Evolutionary conservation across 2,888 invertebrate species (phyloP), one percentile per base, ranked within the genome.

Genomic region (Megastigmus dorsalis): DNA sequence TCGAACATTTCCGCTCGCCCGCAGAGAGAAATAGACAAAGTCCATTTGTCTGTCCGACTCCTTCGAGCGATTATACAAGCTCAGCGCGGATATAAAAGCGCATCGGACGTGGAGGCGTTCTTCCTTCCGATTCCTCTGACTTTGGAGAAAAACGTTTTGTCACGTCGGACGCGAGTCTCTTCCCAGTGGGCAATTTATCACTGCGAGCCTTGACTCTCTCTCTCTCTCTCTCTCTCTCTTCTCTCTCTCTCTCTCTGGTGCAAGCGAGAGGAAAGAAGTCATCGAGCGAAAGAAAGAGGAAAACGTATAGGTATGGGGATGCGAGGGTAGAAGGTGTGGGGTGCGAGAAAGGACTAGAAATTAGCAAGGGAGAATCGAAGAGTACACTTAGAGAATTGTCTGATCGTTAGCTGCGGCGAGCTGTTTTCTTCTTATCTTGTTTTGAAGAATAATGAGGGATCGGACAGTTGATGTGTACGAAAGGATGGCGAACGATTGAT

Each of bases 111-210:
- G 20, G 38, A 57, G n/a, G n/a, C n/a, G 57, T 20, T 30, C 33
- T 57, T 38, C n/a, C n/a, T 23, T 23, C 13, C 2, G 57, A 57
- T 38, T 36, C 33, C 41, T 20, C 18, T 20, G 52, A 30, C 4
- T 7, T 18, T 9, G 15, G 28, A 13, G 74, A 69, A 74, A 74
- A 74, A 74, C 69, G 65, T 69, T 69, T 74, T 74, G 69, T 74
- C 74, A 74, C 62, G 41, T 28, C 15, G 67, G 57, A 57, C 59
- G 36, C 68, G 28, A 30, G 18, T 7, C n/a, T 3, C 28, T 13
- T 18, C 45, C 45, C 13, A 52, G 43, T 23, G 15, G 15, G 33
- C 59, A 18, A 74, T 74, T 65, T 65, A 69, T 74, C 69, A 74
- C 59, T 28, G 10, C 41, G 30, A 65, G 26, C 48, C 65, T 65